phyloP scores from a whole-genome alignment of 2,888 invertebrate species.

The Amorpha juglandis region DNA sequence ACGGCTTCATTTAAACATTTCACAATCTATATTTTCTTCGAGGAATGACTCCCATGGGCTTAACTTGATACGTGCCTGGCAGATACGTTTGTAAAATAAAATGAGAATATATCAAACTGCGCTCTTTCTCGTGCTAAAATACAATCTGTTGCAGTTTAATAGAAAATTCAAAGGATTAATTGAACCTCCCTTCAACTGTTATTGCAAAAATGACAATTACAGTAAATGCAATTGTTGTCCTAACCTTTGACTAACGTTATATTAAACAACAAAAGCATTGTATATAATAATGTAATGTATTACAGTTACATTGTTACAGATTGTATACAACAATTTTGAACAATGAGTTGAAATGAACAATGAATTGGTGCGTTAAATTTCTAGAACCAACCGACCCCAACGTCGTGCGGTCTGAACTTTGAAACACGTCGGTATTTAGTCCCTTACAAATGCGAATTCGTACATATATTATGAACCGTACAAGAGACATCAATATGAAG shows the following conservation, averaged over 20 bases:
- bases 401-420: not conserved
- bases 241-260: not conserved
- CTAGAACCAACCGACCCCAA: not conserved
- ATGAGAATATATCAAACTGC: not conserved
- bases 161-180: slow-evolving; percentile 9
- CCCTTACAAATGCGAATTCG: not conserved
- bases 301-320: too few relatives aligned
- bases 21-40: not conserved
- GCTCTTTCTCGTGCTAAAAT: not conserved
- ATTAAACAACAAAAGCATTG: too few relatives aligned
- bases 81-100: not conserved
- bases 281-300: too few relatives aligned
- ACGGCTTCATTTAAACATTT: not conserved
- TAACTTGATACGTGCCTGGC: not conserved
- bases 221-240: not conserved
- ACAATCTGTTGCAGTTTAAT: slow-evolving; percentile 14
- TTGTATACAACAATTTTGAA: too few relatives aligned
- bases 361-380: slow-evolving; percentile 1
- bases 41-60: not conserved
- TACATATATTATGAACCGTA: not conserved
- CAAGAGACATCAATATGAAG: too few relatives aligned
- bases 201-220: not conserved
- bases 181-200: not conserved
- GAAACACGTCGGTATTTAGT: not conserved
- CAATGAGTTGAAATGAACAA: too few relatives aligned